Base-by-base conservation (phyloP, 2,113 vertebrate species). In the Nanorana parkeri region DNA sequence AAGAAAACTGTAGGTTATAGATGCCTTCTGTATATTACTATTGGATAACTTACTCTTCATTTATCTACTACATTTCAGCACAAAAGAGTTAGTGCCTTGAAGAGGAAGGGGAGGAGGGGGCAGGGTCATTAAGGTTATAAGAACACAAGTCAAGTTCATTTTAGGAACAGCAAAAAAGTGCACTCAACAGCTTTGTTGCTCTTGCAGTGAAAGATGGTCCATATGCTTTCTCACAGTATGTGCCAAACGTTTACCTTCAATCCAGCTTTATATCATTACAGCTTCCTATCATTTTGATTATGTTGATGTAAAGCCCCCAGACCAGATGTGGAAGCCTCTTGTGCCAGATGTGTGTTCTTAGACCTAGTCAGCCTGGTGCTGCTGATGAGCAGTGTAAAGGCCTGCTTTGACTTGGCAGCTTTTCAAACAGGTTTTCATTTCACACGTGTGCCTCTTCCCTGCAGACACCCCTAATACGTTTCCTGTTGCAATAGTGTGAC, bases 371-470 rank as follows among this genome's bases (percentile, higher is more conserved):
- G 66, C 26, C 47, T 47, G 55, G 66, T 60, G 66, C 26, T 80
- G 77, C 51, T 80, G 66, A 68, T 80, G 66, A 80, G 54, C 15
- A 21, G 66, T 69, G 66, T 32, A 80, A 69, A 80, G 77, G 65
- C 69, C 66, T 80, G 77, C 54, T 80, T 68, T 80, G 66, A 68
- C 54, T 80, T 80, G 77, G 77, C 66, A 17, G 0, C 16, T 32
- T 69, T 80, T 80, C 66, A 80, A 80, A 69, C 54, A 69, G 66
- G 66, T 80, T 80, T 80, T 69, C 77, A 24, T 80, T 69, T 80
- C 55, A 69, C 29, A 60, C 77, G 17, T 80, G 41, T 80, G 66
- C 66, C 66, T 61, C 47, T 10, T 66, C 77, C 64, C 64, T 67
- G 64, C 29, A 68, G 52, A 60, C 66, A 36, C 65, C 65, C 54